phyloP scores from a whole-genome alignment of 30 jellyfish, hydroid and myxozoan genomes.

The Rhopilema esculentum region DNA sequence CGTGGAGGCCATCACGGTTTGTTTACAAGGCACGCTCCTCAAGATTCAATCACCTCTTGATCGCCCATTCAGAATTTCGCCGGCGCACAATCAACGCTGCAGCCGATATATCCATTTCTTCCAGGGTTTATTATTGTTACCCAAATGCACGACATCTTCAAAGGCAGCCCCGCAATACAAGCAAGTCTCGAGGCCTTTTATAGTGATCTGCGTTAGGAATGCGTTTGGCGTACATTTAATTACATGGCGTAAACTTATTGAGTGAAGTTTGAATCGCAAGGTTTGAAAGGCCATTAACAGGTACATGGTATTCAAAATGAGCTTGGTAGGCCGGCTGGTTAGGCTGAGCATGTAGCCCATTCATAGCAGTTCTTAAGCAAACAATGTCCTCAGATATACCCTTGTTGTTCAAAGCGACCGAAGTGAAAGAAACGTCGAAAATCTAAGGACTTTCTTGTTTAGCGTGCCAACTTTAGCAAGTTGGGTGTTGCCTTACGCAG shows the following conservation, averaged over 20 bases:
- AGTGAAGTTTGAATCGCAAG: not conserved
- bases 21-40: not conserved
- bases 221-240: not conserved
- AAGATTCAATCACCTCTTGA: not conserved
- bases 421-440: not conserved
- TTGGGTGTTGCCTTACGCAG: not conserved
- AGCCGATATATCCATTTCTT: not conserved
- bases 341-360: not conserved
- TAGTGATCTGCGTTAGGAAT: not conserved
- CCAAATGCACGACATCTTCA: not conserved
- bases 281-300: not conserved
- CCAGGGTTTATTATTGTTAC: no score
- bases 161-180: no score
- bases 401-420: not conserved
- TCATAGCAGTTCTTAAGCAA: not conserved
- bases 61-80: not conserved
- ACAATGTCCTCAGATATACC: not conserved
- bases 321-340: not conserved
- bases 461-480: not conserved
- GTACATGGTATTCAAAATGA: not conserved
- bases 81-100: not conserved
- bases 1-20: not conserved
- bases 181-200: no score
- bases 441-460: not conserved
- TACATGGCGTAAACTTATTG: not conserved